Evolutionary conservation across 2,113 vertebrate genomes (phyloP).

Genomic region (Chaenocephalus aceratus): DNA sequence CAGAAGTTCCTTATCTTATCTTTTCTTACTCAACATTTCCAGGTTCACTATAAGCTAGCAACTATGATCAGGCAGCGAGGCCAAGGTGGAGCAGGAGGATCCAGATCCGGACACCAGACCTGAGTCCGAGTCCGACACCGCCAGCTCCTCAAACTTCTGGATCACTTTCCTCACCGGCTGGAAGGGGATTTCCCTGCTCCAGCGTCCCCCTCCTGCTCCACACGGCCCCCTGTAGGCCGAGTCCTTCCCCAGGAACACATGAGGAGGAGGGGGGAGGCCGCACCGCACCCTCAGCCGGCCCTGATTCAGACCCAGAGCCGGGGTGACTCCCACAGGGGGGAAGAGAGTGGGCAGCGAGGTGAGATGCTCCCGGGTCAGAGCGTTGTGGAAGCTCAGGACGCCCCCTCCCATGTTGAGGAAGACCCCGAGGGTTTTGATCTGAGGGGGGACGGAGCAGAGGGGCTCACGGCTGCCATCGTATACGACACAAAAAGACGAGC

Average conservation of each 20-base stretch:
- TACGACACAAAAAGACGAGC: slow-evolving; percentile 49
- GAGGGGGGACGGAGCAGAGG: slow-evolving; percentile 73
- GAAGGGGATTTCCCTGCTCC: slow-evolving; percentile 69
- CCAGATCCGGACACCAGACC: slow-evolving; percentile 67
- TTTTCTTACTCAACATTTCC: no score
- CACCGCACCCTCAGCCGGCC: slow-evolving; percentile 74
- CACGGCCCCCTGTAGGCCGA: slow-evolving; percentile 64
- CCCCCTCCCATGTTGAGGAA: slow-evolving; percentile 80
- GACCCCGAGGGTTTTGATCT: slow-evolving; percentile 76
- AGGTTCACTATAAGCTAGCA: no score
- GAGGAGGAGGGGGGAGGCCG: slow-evolving; percentile 69
- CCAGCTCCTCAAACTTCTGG: slow-evolving; percentile 78
- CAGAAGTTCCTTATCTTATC: no score
- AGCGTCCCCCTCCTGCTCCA: slow-evolving; percentile 30
- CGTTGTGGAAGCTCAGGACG: slow-evolving; percentile 78
- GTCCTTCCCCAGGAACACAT: slow-evolving; percentile 71
- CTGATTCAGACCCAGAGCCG: slow-evolving; percentile 73
- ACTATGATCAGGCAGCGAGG: slow-evolving; percentile 14
- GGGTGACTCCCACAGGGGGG: slow-evolving; percentile 56
- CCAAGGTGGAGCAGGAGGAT: slow-evolving; percentile 58
- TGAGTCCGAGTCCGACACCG: slow-evolving; percentile 62
- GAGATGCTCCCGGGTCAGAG: slow-evolving; percentile 78
- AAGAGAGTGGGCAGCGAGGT: slow-evolving; percentile 76
- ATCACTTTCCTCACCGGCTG: slow-evolving; percentile 68
- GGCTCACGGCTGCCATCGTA: slow-evolving; percentile 73